These are phyloP conservation scores for Idaea dimidiata DNA, from an alignment of 2,888 invertebrate genomes.

Conservation along the genomic window DNA sequence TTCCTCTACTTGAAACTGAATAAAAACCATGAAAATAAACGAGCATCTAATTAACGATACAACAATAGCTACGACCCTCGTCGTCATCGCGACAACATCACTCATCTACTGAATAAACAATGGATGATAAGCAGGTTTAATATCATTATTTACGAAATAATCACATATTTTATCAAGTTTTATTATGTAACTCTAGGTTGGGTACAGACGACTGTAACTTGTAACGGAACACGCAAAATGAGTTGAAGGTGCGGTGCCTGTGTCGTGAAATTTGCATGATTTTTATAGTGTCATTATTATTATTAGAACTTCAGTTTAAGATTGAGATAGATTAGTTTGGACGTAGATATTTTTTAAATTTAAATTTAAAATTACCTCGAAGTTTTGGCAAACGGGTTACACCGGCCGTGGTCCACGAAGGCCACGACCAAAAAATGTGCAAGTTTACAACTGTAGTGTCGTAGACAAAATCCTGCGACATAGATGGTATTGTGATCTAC, in stretches of 20 bases:
- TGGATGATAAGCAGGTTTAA: conserved; percentile 23
- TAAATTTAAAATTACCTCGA: too few relatives aligned
- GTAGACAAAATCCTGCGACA: too few relatives aligned
- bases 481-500: too few relatives aligned
- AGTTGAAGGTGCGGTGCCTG: not conserved
- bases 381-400: too few relatives aligned
- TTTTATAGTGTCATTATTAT: not conserved
- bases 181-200: not conserved
- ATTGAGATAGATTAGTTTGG: too few relatives aligned
- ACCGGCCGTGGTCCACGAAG: too few relatives aligned
- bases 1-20: not conserved
- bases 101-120: conserved; percentile 23
- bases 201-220: not conserved
- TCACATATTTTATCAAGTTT: not conserved
- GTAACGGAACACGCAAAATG: not conserved
- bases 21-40: not conserved
- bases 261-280: not conserved
- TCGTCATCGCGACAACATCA: conserved; percentile 5
- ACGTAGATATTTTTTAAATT: too few relatives aligned
- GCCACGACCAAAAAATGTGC: too few relatives aligned
- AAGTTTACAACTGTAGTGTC: too few relatives aligned
- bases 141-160: conserved; percentile 19
- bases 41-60: not conserved
- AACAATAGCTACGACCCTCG: not conserved
- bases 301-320: too few relatives aligned